Percentiles rank a stretch among this genome's conserved stretches.
These are phyloP conservation scores for Microctonus hyperodae DNA, from an alignment of 2,888 invertebrate genomes.

Conservation along the genomic window DNA sequence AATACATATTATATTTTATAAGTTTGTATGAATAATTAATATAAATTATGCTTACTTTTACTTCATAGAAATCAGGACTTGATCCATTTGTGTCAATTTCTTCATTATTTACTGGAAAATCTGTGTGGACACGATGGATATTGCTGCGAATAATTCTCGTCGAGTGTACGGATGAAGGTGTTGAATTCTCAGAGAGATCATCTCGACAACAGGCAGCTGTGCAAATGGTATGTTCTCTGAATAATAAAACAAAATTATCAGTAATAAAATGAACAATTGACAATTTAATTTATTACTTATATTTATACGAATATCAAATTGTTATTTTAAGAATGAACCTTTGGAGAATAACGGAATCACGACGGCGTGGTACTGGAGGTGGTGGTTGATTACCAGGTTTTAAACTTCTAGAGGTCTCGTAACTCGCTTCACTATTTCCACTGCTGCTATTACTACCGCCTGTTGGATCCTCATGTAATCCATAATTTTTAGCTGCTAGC, in stretches of 20 bases:
- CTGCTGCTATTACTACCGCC: constrained; percentile 57
- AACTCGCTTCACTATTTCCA: constrained; percentile 54
- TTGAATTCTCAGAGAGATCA: constrained; percentile 58
- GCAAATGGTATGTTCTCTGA: constrained; percentile 58
- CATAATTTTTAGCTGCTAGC: constrained; percentile 60
- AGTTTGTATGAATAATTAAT: neutral
- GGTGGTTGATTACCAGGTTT: constrained; percentile 53
- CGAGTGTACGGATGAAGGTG: constrained; percentile 55
- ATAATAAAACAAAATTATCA: too few relatives aligned
- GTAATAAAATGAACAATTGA: too few relatives aligned
- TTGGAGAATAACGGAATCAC: constrained; percentile 52
- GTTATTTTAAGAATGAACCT: too few relatives aligned
- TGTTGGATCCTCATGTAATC: constrained; percentile 50
- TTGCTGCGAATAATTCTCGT: constrained; percentile 48
- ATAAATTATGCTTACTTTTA: neutral
- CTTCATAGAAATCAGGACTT: constrained; percentile 55
- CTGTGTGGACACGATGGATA: constrained; percentile 51
- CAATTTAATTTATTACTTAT: too few relatives aligned
- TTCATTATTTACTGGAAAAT: constrained; percentile 45
- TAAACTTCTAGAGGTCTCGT: constrained; percentile 55
- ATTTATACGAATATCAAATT: too few relatives aligned
- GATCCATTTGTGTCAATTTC: constrained; percentile 56
- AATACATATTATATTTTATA: neutral
- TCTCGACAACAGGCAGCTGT: constrained; percentile 61
- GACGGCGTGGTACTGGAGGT: constrained; percentile 59